Conservation (phyloP, 2,888 invertebrate species). For the Orchesella flavescens region DNA sequence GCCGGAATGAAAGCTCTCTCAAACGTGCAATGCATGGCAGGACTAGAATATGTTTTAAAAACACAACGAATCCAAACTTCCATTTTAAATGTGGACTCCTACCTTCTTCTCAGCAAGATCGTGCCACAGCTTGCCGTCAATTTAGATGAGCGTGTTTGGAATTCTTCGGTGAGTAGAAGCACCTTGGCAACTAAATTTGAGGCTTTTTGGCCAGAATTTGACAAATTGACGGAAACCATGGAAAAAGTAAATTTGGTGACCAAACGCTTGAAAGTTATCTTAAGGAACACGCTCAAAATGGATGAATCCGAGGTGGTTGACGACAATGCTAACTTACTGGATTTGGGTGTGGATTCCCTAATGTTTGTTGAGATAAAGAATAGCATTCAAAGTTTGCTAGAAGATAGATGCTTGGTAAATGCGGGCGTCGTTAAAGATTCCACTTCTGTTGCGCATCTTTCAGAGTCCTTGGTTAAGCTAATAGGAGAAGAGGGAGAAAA, state of each 20-base stretch:
- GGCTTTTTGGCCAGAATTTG: slow-evolving; percentile 47
- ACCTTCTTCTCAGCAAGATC: not conserved
- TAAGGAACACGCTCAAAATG: slow-evolving; percentile 59
- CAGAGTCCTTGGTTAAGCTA: too few species aligned
- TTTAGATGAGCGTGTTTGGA: slow-evolving; percentile 40
- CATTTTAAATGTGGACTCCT: slow-evolving; percentile 24
- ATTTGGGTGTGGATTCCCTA: slow-evolving; percentile 59
- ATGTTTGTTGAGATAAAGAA: slow-evolving; percentile 66
- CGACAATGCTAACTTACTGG: slow-evolving; percentile 50
- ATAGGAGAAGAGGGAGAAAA: too few species aligned
- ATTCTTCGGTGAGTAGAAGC: not conserved
- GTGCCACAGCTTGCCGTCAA: slow-evolving; percentile 1
- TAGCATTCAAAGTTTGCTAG: slow-evolving; percentile 57
- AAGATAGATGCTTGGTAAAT: not conserved
- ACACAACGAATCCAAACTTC: not conserved
- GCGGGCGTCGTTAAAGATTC: too few species aligned
- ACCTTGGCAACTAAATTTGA: slow-evolving; percentile 30
- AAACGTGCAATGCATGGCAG: slow-evolving; percentile 35
- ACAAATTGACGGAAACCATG: slow-evolving; percentile 5
- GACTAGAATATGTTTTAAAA: slow-evolving; percentile 34
- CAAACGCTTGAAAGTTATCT: slow-evolving; percentile 35
- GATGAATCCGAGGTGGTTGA: slow-evolving; percentile 57
- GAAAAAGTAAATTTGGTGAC: not conserved
- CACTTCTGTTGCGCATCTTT: too few species aligned
- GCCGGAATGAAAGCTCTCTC: slow-evolving; percentile 34